Percentiles rank a stretch among this genome's conserved stretches.
Evolutionary conservation across 2,797 vertebrate species (phyloP).

Genomic region (Nannoperca australis): DNA sequence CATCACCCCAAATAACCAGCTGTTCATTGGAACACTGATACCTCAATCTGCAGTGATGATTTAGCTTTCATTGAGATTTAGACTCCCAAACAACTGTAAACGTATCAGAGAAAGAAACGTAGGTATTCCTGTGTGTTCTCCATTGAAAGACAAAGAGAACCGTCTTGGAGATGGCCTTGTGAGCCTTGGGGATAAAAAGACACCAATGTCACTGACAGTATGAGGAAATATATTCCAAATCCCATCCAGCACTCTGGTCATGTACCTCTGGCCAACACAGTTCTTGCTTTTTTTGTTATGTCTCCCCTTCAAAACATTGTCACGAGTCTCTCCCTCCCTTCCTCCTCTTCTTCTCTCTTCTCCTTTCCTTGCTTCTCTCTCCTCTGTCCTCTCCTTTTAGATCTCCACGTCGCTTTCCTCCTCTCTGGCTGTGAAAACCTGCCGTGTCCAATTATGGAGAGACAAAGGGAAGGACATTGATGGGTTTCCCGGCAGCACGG

Average conservation of each 20-base stretch:
- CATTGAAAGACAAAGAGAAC: conserved; percentile 41
- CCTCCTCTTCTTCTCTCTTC: conserved; percentile 27
- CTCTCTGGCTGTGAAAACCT: conserved; percentile 65
- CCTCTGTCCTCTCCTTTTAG: conserved; percentile 41
- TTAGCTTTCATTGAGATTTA: conserved; percentile 10
- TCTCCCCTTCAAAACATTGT: conserved; percentile 75
- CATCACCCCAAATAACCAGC: conserved; percentile 4
- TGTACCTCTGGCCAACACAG: conserved; percentile 25
- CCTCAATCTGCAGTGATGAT: conserved; percentile 26
- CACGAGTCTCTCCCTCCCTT: conserved; percentile 62
- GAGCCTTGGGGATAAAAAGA: conserved; percentile 20
- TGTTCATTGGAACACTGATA: conserved; percentile 20
- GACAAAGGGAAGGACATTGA: conserved; percentile 74
- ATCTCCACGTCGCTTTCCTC: conserved; percentile 43
- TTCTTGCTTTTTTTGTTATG: conserved; percentile 63
- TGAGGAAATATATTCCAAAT: conserved; percentile 40
- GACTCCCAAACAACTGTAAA: neutral
- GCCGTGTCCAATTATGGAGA: conserved; percentile 65
- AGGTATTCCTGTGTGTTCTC: conserved; percentile 17
- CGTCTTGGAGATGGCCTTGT: conserved; percentile 14
- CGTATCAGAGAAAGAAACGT: neutral
- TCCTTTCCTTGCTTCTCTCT: conserved; percentile 34
- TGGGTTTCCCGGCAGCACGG: conserved; percentile 63
- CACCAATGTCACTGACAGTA: conserved; percentile 31
- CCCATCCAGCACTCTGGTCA: conserved; percentile 35